phyloP scores from a whole-genome alignment of 2,888 invertebrate genomes.

The Ethmia dodecea region DNA sequence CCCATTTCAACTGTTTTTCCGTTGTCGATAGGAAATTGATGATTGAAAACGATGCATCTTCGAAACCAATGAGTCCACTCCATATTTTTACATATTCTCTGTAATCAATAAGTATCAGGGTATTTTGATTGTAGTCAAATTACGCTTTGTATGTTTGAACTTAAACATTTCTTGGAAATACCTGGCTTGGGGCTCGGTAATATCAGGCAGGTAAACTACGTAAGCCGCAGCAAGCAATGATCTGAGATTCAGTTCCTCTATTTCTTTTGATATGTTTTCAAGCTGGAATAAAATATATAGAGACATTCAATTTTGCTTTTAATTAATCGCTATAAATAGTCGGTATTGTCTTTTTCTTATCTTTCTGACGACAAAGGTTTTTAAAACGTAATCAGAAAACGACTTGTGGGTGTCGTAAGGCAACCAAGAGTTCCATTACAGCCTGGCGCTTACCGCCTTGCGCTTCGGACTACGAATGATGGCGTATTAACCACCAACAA shows the following conservation, averaged over 20 bases:
- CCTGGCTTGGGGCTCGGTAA: conserved; percentile 83
- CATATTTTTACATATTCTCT: conserved; percentile 64
- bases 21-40: conserved; percentile 55
- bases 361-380: no score
- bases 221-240: conserved; percentile 87
- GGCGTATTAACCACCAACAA: no score
- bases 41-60: conserved; percentile 50
- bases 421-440: no score
- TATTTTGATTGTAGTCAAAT: neutral
- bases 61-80: conserved; percentile 64
- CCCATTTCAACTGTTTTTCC: conserved; percentile 89
- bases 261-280: conserved; percentile 78
- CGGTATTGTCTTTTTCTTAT: no score
- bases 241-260: conserved; percentile 79
- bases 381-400: no score
- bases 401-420: no score
- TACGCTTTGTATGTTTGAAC: neutral
- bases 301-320: no score
- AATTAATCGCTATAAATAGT: no score
- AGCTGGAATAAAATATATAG: conserved; percentile 70
- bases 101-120: conserved; percentile 12
- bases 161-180: conserved; percentile 23
- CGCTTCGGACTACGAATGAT: no score
- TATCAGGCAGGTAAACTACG: conserved; percentile 84
- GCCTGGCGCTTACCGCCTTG: no score